Percentiles rank a stretch among this genome's conserved stretches.
These are phyloP conservation scores for Adelges cooleyi DNA, from an alignment of 1,140 invertebrate genomes.

Conservation along the genomic window DNA sequence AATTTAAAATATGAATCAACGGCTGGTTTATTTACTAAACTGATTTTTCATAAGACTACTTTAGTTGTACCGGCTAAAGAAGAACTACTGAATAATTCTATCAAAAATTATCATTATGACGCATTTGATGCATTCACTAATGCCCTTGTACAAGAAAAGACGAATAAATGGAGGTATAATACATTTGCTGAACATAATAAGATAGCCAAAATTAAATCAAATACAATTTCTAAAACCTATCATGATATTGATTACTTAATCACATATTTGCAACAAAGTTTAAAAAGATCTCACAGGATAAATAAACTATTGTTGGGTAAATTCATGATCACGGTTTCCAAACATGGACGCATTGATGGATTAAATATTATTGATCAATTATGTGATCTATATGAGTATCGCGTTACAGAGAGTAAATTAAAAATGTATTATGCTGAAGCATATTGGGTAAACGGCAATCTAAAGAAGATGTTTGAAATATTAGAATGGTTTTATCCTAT, in stretches of 20 bases:
- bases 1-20: not conserved
- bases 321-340: not conserved
- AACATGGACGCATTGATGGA: not conserved
- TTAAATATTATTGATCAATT: not conserved
- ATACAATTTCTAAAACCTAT: not conserved
- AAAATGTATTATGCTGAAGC: slow-evolving; percentile 2
- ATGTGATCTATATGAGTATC: not conserved
- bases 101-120: not conserved
- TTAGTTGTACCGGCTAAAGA: not conserved
- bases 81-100: not conserved
- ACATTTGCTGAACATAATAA: not conserved
- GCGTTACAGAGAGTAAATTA: not conserved
- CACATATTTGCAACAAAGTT: not conserved
- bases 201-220: not conserved
- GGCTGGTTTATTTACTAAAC: not conserved
- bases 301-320: not conserved
- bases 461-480: not conserved
- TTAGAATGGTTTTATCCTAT: not conserved
- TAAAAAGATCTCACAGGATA: not conserved
- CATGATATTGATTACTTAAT: not conserved
- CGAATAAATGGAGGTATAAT: not conserved
- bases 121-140: not conserved
- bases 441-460: not conserved
- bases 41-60: not conserved
- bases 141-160: not conserved